Conservation (phyloP, 2,113 vertebrate genomes). For the Perca schrenkii region DNA sequence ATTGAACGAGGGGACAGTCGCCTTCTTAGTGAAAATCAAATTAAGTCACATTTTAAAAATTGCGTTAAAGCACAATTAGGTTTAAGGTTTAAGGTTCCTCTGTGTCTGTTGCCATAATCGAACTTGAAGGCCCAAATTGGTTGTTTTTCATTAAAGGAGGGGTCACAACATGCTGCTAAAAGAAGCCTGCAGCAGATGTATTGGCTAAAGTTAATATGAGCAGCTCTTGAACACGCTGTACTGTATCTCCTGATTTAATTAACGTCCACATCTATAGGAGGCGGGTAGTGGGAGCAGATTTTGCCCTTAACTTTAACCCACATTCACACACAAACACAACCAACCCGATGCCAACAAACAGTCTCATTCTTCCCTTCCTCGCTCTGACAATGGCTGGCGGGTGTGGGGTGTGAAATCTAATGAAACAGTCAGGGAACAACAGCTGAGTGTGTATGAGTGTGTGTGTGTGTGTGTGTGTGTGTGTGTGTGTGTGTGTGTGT, state of each 20-base stretch:
- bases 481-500: slow-evolving; percentile 56
- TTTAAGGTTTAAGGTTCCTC: too few species aligned
- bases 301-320: slow-evolving; percentile 58
- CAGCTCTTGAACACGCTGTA: neutral
- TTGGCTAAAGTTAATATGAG: neutral
- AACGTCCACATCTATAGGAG: neutral
- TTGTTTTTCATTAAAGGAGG: neutral
- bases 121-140: neutral
- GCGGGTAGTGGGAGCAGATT: slow-evolving; percentile 39
- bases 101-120: neutral
- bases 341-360: slow-evolving; percentile 47
- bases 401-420: slow-evolving; percentile 69
- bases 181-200: neutral
- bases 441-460: slow-evolving; percentile 56
- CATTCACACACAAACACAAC: slow-evolving; percentile 55
- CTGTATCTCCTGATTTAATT: slow-evolving; percentile 35
- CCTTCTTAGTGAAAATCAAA: neutral
- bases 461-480: slow-evolving; percentile 57
- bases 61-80: neutral
- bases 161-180: neutral
- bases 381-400: slow-evolving; percentile 71
- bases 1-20: neutral
- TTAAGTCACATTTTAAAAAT: neutral
- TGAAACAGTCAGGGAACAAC: slow-evolving; percentile 68
- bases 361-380: slow-evolving; percentile 64